Conservation (phyloP, 2,113 vertebrate genomes). For the Dinomys branickii region DNA sequence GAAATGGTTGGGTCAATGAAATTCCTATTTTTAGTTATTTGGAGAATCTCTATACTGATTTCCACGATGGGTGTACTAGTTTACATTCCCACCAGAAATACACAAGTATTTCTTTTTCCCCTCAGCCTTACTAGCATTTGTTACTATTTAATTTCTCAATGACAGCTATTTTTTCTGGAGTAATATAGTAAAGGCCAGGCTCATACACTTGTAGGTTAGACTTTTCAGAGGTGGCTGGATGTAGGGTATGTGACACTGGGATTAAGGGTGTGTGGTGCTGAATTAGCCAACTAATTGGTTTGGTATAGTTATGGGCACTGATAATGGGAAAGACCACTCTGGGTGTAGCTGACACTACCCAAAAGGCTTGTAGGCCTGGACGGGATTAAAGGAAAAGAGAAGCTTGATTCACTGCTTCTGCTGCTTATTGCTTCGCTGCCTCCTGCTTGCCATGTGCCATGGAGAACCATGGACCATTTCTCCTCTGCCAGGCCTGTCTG, state of each 20-base stretch:
- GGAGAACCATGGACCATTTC: neutral
- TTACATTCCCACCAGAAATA: neutral
- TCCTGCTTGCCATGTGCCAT: neutral
- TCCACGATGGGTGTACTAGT: neutral
- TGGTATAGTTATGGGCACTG: neutral
- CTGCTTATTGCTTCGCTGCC: neutral
- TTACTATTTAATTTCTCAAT: neutral
- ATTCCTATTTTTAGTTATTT: neutral
- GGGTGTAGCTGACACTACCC: neutral
- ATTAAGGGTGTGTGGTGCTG: neutral
- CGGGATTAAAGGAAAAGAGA: neutral
- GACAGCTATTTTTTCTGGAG: neutral
- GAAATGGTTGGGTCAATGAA: neutral
- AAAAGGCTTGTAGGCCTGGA: neutral
- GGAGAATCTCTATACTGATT: neutral
- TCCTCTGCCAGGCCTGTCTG: neutral
- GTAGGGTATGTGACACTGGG: neutral
- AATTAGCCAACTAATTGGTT: neutral
- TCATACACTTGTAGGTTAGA: neutral
- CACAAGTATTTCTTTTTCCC: neutral
- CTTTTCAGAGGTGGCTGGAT: neutral
- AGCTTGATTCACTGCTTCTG: neutral
- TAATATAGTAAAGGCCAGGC: neutral
- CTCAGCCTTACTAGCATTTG: neutral
- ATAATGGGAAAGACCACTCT: neutral